A percentile compares a stretch with the other conserved stretches of the same genome.
Conservation (phyloP, 2,888 invertebrate species). For the Romanomermis culicivorax region DNA sequence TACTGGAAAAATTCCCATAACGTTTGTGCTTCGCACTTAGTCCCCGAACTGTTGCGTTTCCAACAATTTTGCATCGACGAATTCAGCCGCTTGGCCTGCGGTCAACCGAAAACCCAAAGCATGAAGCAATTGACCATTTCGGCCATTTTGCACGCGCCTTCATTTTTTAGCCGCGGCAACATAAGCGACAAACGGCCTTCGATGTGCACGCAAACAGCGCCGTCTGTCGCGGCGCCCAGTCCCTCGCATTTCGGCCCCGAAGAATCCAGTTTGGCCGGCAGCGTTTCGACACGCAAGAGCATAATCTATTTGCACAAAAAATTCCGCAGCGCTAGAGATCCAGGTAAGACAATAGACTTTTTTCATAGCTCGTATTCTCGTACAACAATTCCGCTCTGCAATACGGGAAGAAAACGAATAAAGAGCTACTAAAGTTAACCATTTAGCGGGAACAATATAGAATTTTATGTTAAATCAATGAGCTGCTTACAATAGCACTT, state of each 20-base stretch:
- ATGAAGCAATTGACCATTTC: not conserved
- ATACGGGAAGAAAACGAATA: too few species aligned
- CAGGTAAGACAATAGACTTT: too few species aligned
- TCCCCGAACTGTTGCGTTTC: conserved; percentile 34
- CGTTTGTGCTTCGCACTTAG: conserved; percentile 36
- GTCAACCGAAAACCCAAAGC: not conserved
- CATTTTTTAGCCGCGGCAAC: not conserved
- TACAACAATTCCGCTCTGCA: not conserved
- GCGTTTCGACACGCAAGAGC: not conserved
- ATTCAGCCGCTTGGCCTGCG: conserved; percentile 16
- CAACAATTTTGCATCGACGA: conserved; percentile 33
- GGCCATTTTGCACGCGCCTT: not conserved
- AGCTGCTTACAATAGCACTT: too few species aligned
- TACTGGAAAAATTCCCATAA: conserved; percentile 33
- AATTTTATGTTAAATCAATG: too few species aligned
- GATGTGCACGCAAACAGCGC: not conserved
- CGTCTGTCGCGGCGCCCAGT: not conserved
- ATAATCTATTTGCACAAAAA: not conserved
- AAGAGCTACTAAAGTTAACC: too few species aligned
- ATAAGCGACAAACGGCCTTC: not conserved
- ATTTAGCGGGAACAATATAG: too few species aligned
- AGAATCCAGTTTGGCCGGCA: not conserved
- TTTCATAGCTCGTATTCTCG: not conserved
- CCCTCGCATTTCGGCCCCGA: not conserved
- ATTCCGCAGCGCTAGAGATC: not conserved